Percentiles rank a stretch among this genome's conserved stretches.
These are phyloP conservation scores for Lochmaea crataegi DNA, from an alignment of 2,888 invertebrate genomes.

Conservation along the genomic window DNA sequence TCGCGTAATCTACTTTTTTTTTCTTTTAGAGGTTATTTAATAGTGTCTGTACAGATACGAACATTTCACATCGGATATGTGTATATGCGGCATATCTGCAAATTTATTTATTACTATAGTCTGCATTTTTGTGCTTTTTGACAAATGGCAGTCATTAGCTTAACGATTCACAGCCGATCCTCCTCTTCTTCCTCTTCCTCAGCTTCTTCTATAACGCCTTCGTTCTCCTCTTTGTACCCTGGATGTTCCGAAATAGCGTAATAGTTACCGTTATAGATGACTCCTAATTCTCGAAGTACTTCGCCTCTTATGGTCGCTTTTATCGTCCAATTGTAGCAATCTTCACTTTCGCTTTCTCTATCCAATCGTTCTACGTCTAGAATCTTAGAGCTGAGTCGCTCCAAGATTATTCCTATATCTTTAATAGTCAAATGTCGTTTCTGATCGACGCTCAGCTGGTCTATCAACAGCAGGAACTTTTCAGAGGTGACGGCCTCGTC, in stretches of 20 bases:
- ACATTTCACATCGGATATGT: constrained; percentile 62
- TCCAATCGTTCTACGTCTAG: constrained; percentile 93
- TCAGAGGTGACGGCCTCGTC: constrained; percentile 90
- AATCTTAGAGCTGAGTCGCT: constrained; percentile 91
- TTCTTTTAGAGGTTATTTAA: constrained; percentile 26
- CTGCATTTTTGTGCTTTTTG: constrained; percentile 56
- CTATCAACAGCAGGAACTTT: constrained; percentile 92
- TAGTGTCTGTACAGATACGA: constrained; percentile 44
- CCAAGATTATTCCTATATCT: constrained; percentile 94
- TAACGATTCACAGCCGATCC: constrained; percentile 66
- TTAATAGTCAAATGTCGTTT: constrained; percentile 93
- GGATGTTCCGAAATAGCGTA: constrained; percentile 96
- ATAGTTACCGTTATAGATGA: constrained; percentile 95
- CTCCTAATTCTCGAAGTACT: constrained; percentile 89
- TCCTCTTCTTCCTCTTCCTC: constrained; percentile 86
- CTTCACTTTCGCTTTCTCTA: constrained; percentile 91
- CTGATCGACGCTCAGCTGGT: constrained; percentile 92
- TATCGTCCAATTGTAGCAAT: constrained; percentile 97
- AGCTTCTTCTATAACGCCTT: constrained; percentile 85
- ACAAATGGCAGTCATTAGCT: constrained; percentile 53
- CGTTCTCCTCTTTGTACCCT: constrained; percentile 90
- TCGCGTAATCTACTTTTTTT: constrained; percentile 18
- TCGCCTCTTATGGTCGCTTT: constrained; percentile 94
- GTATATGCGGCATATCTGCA: constrained; percentile 58
- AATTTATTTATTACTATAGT: constrained; percentile 55